phyloP scores from a whole-genome alignment of 2,113 vertebrate species.

The Nannospalax galili region DNA sequence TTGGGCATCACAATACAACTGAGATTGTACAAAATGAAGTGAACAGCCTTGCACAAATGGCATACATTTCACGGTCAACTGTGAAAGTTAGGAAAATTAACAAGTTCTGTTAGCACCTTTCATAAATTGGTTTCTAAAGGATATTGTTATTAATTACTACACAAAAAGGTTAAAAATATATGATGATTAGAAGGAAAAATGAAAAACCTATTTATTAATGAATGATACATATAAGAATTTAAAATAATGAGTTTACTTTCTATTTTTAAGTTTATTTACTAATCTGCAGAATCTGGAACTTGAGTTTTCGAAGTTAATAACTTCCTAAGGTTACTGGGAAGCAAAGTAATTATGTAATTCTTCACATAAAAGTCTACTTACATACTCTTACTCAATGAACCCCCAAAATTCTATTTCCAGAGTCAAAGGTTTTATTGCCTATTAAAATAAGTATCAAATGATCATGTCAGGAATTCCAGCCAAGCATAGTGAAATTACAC shows the following conservation, averaged over 20 bases:
- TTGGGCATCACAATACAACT: not conserved
- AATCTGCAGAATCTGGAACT: not conserved
- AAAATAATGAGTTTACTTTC: not conserved
- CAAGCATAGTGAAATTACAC: not conserved
- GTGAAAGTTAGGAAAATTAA: slow-evolving; percentile 51
- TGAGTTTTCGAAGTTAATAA: slow-evolving; percentile 26
- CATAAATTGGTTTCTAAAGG: slow-evolving; percentile 40
- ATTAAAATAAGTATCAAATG: slow-evolving; percentile 14
- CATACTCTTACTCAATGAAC: not conserved
- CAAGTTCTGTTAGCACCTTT: slow-evolving; percentile 36
- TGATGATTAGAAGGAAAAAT: slow-evolving; percentile 28
- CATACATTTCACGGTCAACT: slow-evolving; percentile 52
- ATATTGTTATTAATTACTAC: slow-evolving; percentile 43
- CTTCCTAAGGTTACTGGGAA: slow-evolving; percentile 35
- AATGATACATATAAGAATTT: slow-evolving; percentile 1
- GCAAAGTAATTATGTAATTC: slow-evolving; percentile 52
- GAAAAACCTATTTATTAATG: slow-evolving; percentile 44
- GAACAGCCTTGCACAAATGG: not conserved
- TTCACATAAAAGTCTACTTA: slow-evolving; percentile 23
- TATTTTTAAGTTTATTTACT: slow-evolving; percentile 19
- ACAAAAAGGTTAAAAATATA: slow-evolving; percentile 31
- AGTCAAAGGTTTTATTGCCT: not conserved
- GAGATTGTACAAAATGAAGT: slow-evolving; percentile 27
- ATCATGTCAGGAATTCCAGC: not conserved
- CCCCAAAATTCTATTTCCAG: not conserved